Percentiles rank a stretch among this genome's conserved stretches.
Conservation (phyloP, 1,140 invertebrate species). For the Andrena cerasifolii region DNA sequence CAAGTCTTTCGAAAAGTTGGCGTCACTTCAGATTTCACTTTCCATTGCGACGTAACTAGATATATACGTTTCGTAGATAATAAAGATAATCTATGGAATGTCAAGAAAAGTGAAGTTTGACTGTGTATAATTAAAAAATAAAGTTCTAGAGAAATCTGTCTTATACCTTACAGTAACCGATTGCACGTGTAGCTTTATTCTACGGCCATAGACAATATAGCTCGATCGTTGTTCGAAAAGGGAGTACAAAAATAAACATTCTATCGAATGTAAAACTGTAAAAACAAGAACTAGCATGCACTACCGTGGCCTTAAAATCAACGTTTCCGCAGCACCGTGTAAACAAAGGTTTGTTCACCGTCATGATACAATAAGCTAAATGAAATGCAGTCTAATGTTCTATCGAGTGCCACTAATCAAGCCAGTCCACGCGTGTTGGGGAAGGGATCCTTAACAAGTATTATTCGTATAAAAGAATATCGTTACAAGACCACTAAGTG, state of each 20-base stretch:
- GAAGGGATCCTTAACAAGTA: slow-evolving; percentile 16
- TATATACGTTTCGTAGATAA: too few species aligned
- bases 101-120: slow-evolving; percentile 14
- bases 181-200: slow-evolving; percentile 9
- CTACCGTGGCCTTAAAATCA: slow-evolving; percentile 44
- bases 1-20: neutral
- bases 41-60: neutral
- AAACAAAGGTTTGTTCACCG: slow-evolving; percentile 21
- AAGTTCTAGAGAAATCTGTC: neutral
- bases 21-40: slow-evolving; percentile 52
- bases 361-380: slow-evolving; percentile 51
- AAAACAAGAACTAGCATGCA: slow-evolving; percentile 56
- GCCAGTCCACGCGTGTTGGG: slow-evolving; percentile 7
- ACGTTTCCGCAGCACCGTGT: slow-evolving; percentile 27
- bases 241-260: slow-evolving; percentile 8
- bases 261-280: slow-evolving; percentile 7
- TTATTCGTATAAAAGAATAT: neutral
- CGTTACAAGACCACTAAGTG: neutral
- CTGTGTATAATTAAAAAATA: neutral
- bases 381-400: slow-evolving; percentile 44
- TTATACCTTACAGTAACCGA: neutral
- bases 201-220: neutral
- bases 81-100: slow-evolving; percentile 24
- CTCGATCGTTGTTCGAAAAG: slow-evolving; percentile 6
- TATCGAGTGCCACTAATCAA: slow-evolving; percentile 23